Percentiles rank a stretch among this genome's conserved stretches.
Conservation (phyloP, 1,140 invertebrate genomes). For the Episyrphus balteatus region DNA sequence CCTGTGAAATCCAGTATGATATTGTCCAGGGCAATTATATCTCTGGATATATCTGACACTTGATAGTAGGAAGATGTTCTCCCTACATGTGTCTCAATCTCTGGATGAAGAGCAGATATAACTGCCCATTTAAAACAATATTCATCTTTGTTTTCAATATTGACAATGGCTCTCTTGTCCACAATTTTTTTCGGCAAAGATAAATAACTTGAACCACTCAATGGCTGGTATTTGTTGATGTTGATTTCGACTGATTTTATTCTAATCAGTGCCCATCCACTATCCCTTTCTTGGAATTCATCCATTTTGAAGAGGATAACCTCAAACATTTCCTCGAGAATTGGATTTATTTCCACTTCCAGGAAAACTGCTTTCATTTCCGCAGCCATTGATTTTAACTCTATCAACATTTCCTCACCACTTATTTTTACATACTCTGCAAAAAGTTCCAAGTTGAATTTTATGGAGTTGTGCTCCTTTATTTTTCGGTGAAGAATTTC, state of each 20-base stretch:
- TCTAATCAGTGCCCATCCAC: conserved; percentile 23
- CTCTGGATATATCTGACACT: not conserved
- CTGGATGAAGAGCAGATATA: conserved; percentile 12
- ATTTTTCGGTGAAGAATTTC: too few species aligned
- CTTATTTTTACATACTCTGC: too few species aligned
- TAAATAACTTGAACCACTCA: conserved; percentile 16
- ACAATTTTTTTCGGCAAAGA: conserved; percentile 15
- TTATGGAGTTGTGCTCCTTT: too few species aligned
- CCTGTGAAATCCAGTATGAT: not conserved
- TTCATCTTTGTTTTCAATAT: conserved; percentile 20
- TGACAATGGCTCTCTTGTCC: conserved; percentile 21
- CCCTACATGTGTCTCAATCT: not conserved
- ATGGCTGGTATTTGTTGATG: conserved; percentile 23
- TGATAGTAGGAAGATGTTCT: not conserved
- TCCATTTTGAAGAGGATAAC: too few species aligned
- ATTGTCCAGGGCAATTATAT: not conserved
- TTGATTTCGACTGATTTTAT: conserved; percentile 20
- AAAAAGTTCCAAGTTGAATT: too few species aligned
- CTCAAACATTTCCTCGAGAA: too few species aligned
- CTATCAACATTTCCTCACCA: too few species aligned
- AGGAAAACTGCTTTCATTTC: too few species aligned
- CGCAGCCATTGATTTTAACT: too few species aligned
- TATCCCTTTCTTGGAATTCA: conserved; percentile 24
- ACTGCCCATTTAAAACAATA: conserved; percentile 22
- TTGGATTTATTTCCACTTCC: too few species aligned